Base-by-base conservation (phyloP, 2,113 vertebrate genomes). In the Tichodroma muraria region DNA sequence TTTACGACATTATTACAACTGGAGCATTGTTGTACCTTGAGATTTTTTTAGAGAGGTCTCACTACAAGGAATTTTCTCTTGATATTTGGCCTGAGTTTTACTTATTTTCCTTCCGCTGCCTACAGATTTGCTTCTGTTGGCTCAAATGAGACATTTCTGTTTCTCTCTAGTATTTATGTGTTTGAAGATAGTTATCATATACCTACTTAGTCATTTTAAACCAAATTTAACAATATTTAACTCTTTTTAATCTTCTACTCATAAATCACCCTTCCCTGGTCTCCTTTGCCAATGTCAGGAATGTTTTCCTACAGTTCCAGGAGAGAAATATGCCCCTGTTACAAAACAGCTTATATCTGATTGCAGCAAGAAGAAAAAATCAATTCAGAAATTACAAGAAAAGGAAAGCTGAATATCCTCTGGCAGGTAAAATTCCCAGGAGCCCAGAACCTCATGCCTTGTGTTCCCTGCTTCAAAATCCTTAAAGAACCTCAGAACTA, bases 171-270 rank as follows among this genome's bases (percentile, higher is more conserved):
- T 78, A 93, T 88, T 93, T 84, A 57, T 75, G 57, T 90, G 57
- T 73, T 94, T 94, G 82, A 89, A 96, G 94, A 96, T 91, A 80
- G 83, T 66, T 95, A 93, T 96, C 95, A 65, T 84, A 91, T 70
- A 89, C 44, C 44, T 69, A 92, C 33, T 68, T 86, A 95, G 60
- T 79, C 24, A 90, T 93, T 94, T 95, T 76, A 89, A 94, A 93
- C 52, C 53, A 88, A 57, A 77, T 77, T 89, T 44, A 80, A 53
- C 45, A 42, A 47, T 63, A 90, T 66, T 92, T 78, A 80, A 60
- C 44, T 96, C 78, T 81, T 96, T 95, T 91, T 91, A 93, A 96
- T 73, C 75, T 88, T 86, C 59, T 85, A 30, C 63, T 85, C 56
- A 8, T 92, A 92, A 93, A 96, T 95, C 92, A 95, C 83, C 80